A percentile compares a stretch with the other conserved stretches of the same genome.
Evolutionary conservation across 2,888 invertebrate species (phyloP).

Genomic region (Xestobium rufovillosum): DNA sequence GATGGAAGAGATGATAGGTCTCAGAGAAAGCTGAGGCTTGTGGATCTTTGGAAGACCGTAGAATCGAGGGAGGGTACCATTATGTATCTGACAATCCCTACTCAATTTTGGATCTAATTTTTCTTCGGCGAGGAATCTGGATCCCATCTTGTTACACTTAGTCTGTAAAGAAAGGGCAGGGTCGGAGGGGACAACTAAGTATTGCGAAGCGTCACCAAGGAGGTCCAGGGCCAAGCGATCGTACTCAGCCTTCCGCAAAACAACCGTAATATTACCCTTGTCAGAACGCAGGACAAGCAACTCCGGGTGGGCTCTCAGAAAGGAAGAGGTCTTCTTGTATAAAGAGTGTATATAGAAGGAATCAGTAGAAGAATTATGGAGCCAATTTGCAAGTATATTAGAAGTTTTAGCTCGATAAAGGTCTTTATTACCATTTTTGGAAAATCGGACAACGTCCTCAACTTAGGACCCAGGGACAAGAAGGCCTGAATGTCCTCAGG

Average conservation of each 20-base stretch:
- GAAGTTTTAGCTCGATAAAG: background rate
- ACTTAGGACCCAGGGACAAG: too few relatives aligned
- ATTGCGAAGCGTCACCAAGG: too few relatives aligned
- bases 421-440: constrained; percentile 2
- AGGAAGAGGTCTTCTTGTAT: background rate
- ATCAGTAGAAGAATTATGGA: background rate
- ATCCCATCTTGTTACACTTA: too few relatives aligned
- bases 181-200: too few relatives aligned
- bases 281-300: background rate
- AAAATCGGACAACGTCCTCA: background rate
- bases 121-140: too few relatives aligned
- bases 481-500: too few relatives aligned
- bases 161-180: too few relatives aligned
- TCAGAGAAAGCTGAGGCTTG: constrained; percentile 5
- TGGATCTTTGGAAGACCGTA: constrained; percentile 9
- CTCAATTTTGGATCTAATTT: too few relatives aligned
- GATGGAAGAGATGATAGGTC: too few relatives aligned
- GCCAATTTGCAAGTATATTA: background rate
- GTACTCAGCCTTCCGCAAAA: background rate
- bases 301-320: background rate
- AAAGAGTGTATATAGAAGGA: background rate
- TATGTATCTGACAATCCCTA: too few relatives aligned
- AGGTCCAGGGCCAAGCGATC: too few relatives aligned
- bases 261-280: constrained; percentile 2
- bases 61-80: too few relatives aligned